Evolutionary conservation across 1,140 invertebrate genomes (phyloP).

Genomic region (Orussus abietinus): DNA sequence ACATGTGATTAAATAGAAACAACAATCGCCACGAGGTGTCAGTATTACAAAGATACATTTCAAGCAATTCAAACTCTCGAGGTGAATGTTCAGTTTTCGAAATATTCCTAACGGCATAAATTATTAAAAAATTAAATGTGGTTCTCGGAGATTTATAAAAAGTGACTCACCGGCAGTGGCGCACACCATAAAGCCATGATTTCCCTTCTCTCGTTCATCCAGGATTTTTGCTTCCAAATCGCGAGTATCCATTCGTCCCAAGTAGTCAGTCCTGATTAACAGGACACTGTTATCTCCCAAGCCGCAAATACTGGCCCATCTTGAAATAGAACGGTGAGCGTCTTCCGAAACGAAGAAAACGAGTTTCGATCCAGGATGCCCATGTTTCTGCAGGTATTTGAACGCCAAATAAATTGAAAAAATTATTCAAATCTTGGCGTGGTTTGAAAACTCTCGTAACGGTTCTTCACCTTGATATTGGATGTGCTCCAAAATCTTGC

Average conservation of each 20-base stretch:
- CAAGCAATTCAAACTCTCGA: too few species aligned
- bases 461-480: slow-evolving; percentile 53
- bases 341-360: slow-evolving; percentile 57
- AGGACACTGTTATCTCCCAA: slow-evolving; percentile 47
- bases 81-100: too few species aligned
- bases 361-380: slow-evolving; percentile 35
- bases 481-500: slow-evolving; percentile 60
- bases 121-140: too few species aligned
- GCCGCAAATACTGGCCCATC: slow-evolving; percentile 53
- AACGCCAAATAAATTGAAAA: slow-evolving; percentile 9
- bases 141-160: too few species aligned
- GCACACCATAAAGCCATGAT: slow-evolving; percentile 58
- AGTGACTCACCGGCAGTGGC: slow-evolving; percentile 61
- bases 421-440: slow-evolving; percentile 4
- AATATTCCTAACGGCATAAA: too few species aligned
- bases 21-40: background rate
- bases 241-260: slow-evolving; percentile 57
- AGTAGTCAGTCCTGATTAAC: slow-evolving; percentile 38
- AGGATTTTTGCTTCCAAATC: slow-evolving; percentile 55
- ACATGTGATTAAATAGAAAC: background rate
- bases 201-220: slow-evolving; percentile 43
- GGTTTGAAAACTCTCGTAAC: slow-evolving; percentile 11
- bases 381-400: slow-evolving; percentile 36
- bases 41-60: too few species aligned
- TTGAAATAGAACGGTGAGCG: slow-evolving; percentile 69